Evolutionary conservation across 2,888 invertebrate genomes (phyloP).

Genomic region (Arenicola marina): DNA sequence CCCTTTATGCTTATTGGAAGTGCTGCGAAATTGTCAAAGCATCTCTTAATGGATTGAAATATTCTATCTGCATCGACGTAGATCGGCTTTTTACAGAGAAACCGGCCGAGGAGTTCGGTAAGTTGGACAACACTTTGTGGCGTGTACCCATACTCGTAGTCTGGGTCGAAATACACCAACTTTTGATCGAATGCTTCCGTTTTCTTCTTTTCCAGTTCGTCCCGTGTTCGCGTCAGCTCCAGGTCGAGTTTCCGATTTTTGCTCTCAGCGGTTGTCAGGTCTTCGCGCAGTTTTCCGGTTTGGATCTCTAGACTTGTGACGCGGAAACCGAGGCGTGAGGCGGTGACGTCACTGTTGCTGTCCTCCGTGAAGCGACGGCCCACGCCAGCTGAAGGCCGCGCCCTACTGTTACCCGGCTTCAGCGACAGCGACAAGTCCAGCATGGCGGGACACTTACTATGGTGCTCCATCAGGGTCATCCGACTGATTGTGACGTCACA

Average conservation of each 20-base stretch:
- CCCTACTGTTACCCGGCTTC: conserved; percentile 35
- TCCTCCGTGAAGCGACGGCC: neutral
- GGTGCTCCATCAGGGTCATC: conserved; percentile 47
- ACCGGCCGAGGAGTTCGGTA: conserved; percentile 45
- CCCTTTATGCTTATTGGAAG: no score
- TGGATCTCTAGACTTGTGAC: conserved; percentile 49
- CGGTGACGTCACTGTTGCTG: conserved; percentile 11
- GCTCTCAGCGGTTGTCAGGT: conserved; percentile 47
- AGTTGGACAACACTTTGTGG: conserved; percentile 47
- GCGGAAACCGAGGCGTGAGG: conserved; percentile 42
- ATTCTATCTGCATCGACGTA: conserved; percentile 46
- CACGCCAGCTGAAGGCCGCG: neutral
- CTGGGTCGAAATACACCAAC: conserved; percentile 43
- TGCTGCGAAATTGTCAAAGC: conserved; percentile 48
- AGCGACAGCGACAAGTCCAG: no score
- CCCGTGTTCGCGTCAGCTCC: conserved; percentile 43
- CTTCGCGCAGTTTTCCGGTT: conserved; percentile 43
- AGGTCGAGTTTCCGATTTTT: conserved; percentile 46
- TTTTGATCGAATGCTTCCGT: conserved; percentile 39
- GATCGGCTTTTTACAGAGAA: conserved; percentile 44
- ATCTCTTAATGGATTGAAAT: conserved; percentile 45
- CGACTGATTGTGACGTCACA: conserved; percentile 43
- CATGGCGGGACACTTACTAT: conserved; percentile 49
- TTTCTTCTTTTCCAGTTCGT: conserved; percentile 43
- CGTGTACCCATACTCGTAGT: conserved; percentile 47